These are phyloP conservation scores for Darevskia mixta DNA, from an alignment of 2,797 vertebrate species.

Conservation along the genomic window DNA sequence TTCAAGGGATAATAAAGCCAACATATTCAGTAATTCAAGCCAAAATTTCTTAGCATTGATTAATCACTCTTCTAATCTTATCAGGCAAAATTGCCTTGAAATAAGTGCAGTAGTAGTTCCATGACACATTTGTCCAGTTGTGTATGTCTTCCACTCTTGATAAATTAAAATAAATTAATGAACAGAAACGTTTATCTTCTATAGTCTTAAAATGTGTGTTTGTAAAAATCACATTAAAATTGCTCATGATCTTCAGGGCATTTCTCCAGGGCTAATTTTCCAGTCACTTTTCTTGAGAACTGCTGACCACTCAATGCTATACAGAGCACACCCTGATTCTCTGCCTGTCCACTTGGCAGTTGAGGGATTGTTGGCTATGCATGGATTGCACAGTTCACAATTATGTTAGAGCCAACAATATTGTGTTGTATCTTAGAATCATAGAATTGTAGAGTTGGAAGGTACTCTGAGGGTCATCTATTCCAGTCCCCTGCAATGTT, in stretches of 20 bases:
- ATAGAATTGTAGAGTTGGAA: too few species aligned
- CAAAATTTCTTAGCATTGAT: neutral
- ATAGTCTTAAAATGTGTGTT: neutral
- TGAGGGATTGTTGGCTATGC: neutral
- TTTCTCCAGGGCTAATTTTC: neutral
- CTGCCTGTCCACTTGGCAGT: neutral
- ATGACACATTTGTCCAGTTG: neutral
- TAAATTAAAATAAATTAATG: neutral
- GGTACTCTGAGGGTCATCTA: too few species aligned
- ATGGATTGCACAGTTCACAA: neutral
- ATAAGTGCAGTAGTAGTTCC: neutral
- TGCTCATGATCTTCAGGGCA: neutral
- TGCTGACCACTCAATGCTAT: neutral
- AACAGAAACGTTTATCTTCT: neutral
- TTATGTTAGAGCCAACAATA: neutral
- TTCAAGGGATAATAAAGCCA: conserved; percentile 9
- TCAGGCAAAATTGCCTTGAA: neutral
- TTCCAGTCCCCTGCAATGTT: neutral
- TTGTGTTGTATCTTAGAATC: too few species aligned
- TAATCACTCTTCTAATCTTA: neutral
- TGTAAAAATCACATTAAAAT: neutral
- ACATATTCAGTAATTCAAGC: neutral
- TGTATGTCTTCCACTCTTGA: neutral
- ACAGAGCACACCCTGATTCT: neutral
- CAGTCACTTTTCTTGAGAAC: neutral